phyloP scores from a whole-genome alignment of 2,888 invertebrate species.

The Nemoura dubitans region DNA sequence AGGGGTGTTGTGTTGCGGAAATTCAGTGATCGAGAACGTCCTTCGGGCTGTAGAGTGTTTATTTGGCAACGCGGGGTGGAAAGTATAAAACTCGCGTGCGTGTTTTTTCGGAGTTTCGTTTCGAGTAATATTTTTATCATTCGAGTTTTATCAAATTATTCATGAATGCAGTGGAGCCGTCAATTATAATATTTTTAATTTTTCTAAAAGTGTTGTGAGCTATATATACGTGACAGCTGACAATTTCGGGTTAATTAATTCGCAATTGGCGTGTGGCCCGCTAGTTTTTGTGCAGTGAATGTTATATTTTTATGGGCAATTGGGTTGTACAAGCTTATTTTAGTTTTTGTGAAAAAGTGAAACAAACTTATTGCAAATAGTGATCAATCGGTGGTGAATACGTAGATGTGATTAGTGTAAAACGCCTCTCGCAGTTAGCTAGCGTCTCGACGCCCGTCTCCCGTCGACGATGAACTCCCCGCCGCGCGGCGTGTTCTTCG shows the following conservation, averaged over 20 bases:
- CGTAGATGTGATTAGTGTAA: background rate
- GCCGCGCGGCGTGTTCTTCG: background rate
- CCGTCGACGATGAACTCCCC: background rate
- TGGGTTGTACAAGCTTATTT: too few species aligned
- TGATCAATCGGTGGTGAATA: background rate
- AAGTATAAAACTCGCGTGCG: background rate
- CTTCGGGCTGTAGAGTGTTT: background rate
- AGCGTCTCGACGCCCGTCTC: background rate
- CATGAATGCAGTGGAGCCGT: background rate
- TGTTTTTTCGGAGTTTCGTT: background rate
- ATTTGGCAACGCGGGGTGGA: background rate
- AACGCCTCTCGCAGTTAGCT: background rate
- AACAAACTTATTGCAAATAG: too few species aligned
- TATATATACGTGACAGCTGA: constrained; percentile 5
- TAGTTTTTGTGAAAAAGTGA: too few species aligned
- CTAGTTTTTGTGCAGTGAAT: background rate
- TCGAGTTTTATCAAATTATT: constrained; percentile 22
- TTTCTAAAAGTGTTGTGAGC: background rate
- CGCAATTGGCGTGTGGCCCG: background rate
- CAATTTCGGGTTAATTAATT: background rate
- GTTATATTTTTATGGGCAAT: background rate
- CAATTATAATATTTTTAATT: constrained; percentile 3
- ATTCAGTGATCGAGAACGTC: too few species aligned
- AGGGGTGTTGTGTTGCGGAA: background rate
- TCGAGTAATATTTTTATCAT: background rate